Base-by-base conservation (phyloP, 2,113 vertebrate species). In the Limnothrissa miodon region DNA sequence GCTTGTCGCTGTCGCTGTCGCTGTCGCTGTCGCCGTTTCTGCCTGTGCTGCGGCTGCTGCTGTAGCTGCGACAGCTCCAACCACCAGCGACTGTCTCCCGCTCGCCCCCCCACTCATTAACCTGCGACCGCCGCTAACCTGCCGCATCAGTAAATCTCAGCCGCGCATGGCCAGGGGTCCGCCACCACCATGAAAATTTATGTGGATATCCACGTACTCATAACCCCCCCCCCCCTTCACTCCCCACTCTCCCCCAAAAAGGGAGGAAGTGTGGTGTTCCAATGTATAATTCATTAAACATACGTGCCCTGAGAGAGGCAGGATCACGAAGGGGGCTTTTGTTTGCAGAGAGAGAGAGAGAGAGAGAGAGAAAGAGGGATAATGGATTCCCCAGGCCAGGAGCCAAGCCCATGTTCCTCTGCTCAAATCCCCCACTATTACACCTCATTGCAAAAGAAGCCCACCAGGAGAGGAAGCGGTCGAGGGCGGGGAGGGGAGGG, bases 321-420 rank as follows among this genome's bases (percentile, higher is more conserved):
- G 29, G 62, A 80, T 29, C 36, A 79, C 74, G 25, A 86, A 84
- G 0, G 74, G 51, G 66, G 25, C 29, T 89, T 90, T 87, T 89
- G 86, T 85, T 39, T 74, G 66, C 66, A 74, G 66, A 87, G 85
- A 42, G 42, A 42, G 42, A 42, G 42, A 42, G 42, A 42, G 42
- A 42, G 42, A 42, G 42, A 42, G 42, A 42, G 42, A 42, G 42
- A 42, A 82, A 83, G 81, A 87, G 86, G 85, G 89, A 91, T 90
- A 90, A 90, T 89, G 85, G 88, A 89, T 90, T 90, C 86, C 85
- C 87, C 83, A 56, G 44, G 87, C 89, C 51, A 86, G 85, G 82
- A 88, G 83, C 87, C 89, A 89, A 88, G 85, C 83, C 78, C 15
- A 33, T 44, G 45, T 78, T 87, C 89, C 86, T 88, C 78, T n/a